Base-by-base conservation (phyloP, 92 coral and sea anemone genomes). In the Porites rus region DNA sequence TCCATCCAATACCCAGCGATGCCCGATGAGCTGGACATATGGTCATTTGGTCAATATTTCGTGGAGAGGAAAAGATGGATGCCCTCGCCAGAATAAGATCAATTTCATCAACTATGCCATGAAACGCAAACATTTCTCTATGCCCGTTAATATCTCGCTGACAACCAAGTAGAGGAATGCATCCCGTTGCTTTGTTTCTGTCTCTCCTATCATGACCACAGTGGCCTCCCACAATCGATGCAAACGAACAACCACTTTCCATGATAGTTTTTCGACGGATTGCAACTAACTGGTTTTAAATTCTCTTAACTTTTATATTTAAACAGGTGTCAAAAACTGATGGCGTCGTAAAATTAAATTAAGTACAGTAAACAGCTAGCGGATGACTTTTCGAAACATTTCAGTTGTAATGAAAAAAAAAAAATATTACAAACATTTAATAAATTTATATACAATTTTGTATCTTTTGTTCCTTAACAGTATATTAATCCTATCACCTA, bases 1-100 rank as follows among this genome's bases (percentile, higher is more conserved):
- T 78, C 91, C 94, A 91, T 46, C 94, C 94, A 28, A 91, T 24
- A 66, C 92, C 94, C 56, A 91, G 94, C 9, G 50, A 70, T 71
- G 77, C 81, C 63, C 91, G 74, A 31, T 88, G 87, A 69, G 87
- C 73, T 69, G 91, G 88, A 59, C 88, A 88, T 69, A 82, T 67
- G 62, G 78, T 88, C 76, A 82, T 79, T 63, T 75, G 63, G 78
- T 75, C 88, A 56, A 88, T 67, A 82, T 88, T 88, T 82, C 72
- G 83, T 18, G 91, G 91, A 66, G 61, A 65, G 61, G 77, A 81
- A 64, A 88, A 88, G 75, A 88, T 74, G 83, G 88, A 81, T 24
- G 91, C 76, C 60, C 91, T 81, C 67, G 88, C 65, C 46, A 38
- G 46, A 38, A 38, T 38, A 38, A 38, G 46, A 3, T 88, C 92